A percentile compares a stretch with the other conserved stretches of the same genome.
phyloP scores from a whole-genome alignment of 2,888 invertebrate genomes.

The Deilephila elpenor region DNA sequence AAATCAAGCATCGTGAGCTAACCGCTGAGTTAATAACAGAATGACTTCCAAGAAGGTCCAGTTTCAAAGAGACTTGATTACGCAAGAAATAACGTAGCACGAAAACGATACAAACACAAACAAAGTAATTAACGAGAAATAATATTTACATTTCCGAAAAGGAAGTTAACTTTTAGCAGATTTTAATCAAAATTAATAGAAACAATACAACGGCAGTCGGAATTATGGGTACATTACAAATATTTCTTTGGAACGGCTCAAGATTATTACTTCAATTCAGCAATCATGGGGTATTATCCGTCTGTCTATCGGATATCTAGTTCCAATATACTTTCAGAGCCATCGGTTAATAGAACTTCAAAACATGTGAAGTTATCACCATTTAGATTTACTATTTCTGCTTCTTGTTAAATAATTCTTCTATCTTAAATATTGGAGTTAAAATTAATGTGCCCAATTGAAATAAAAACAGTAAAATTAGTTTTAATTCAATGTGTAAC shows the following conservation, averaged over 20 bases:
- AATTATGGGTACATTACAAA: neutral
- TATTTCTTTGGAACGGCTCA: neutral
- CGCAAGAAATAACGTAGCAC: constrained; percentile 14
- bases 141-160: neutral
- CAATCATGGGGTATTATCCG: too few species aligned
- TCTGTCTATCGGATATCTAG: too few species aligned
- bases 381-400: too few species aligned
- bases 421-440: too few species aligned
- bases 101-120: constrained; percentile 7
- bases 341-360: too few species aligned
- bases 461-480: too few species aligned
- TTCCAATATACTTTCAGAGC: too few species aligned
- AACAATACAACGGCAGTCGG: neutral
- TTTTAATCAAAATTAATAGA: constrained; percentile 1
- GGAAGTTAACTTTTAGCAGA: constrained; percentile 1
- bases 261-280: neutral
- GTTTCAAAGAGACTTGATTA: constrained; percentile 16
- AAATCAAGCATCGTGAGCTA: neutral
- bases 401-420: too few species aligned
- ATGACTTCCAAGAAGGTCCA: constrained; percentile 20
- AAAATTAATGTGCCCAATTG: too few species aligned
- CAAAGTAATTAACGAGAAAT: constrained; percentile 20
- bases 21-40: neutral
- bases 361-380: too few species aligned
- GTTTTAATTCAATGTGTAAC: too few species aligned